phyloP scores from a whole-genome alignment of 2,797 vertebrate genomes.

The Sphenopsis melanotis region DNA sequence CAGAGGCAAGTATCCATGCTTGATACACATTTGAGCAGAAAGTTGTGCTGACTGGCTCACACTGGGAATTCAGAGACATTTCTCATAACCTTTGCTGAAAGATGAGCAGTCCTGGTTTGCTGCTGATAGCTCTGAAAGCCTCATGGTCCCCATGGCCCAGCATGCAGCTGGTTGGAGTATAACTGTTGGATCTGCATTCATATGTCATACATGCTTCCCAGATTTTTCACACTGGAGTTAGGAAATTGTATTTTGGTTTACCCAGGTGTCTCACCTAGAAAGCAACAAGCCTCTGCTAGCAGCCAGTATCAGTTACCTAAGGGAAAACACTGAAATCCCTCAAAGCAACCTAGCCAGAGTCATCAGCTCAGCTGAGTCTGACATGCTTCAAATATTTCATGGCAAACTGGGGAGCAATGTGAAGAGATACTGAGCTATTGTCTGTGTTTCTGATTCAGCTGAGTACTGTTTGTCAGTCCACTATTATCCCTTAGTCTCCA shows the following conservation, averaged over 20 bases:
- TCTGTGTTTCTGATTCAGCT: not conserved
- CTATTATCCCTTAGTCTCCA: not conserved
- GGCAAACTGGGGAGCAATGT: not conserved
- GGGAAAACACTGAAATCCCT: not conserved
- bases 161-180: not conserved
- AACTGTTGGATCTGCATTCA: not conserved
- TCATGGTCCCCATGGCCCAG: not conserved
- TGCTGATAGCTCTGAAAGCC: not conserved
- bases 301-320: not conserved
- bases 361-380: not conserved
- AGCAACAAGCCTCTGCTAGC: not conserved
- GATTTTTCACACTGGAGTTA: not conserved
- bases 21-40: fast-evolving
- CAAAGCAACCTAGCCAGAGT: not conserved
- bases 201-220: not conserved
- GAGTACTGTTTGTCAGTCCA: not conserved
- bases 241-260: not conserved
- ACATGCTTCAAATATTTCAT: not conserved
- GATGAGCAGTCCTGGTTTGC: not conserved
- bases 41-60: not conserved
- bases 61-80: not conserved
- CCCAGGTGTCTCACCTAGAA: not conserved
- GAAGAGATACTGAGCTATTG: not conserved
- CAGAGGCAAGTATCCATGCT: not conserved
- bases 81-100: not conserved